Evolutionary conservation across 2,888 invertebrate genomes (phyloP), one percentile per base, ranked within the genome.

Genomic region (Heliconius charithonia): DNA sequence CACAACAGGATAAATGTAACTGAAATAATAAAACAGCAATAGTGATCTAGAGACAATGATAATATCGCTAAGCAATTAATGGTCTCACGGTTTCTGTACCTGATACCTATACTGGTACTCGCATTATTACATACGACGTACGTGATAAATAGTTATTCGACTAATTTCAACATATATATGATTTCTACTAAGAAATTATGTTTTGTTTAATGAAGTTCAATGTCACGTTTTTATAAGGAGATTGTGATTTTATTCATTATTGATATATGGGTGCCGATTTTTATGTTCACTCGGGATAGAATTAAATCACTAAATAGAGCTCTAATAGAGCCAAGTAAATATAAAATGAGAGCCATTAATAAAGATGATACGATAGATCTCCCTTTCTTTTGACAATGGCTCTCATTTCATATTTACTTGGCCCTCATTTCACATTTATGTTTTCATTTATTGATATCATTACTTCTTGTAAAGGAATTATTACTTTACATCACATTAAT

Each of bases 121-220:
- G 37, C 41, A 69, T 37, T 41, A 37, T 25, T 69, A 69, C 12
- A 69, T 37, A 45, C 19, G 69, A 45, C 69, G 41, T 9, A 41
- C 69, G 25, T 69, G 69, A 19, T 41, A 69, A 9, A 69, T 69
- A 45, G 69, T 69, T 41, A 69, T 69, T 45, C 13, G 41, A 69
- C 69, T 69, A 69, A 69, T 45, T 69, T 69, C 6, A 37, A 37
- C 32, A 37, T 37, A 66, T n/a, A 37, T 37, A 37, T 67, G 67
- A 37, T 67, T 66, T 66, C 32, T 66, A 66, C 66, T 67, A 37
- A 37, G 37, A 67, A 32, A 37, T 4, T 37, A 0, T 19, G 4
- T n/a, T 2, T 12, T 37, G n/a, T 66, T 37, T 22, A 19, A 32
- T 10, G 37, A 32, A 66, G 22, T 66, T 66, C 66, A 66, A 37